A percentile compares a stretch with the other conserved stretches of the same genome.
phyloP scores from a whole-genome alignment of 2,113 vertebrate species.

The Aspiorhynchus laticeps region DNA sequence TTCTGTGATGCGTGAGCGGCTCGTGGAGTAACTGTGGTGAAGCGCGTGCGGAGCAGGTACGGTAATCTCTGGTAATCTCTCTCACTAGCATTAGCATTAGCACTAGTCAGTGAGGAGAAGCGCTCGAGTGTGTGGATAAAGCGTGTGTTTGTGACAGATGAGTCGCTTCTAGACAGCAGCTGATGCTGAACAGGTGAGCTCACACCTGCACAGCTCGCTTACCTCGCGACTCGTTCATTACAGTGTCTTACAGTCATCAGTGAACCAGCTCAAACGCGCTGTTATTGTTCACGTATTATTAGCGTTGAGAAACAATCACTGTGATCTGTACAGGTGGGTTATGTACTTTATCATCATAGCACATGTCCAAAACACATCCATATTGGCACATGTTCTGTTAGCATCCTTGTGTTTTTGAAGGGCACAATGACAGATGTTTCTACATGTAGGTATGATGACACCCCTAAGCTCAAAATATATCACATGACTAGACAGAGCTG shows the following conservation, averaged over 20 bases:
- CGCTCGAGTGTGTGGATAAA: background rate
- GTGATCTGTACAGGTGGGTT: no score
- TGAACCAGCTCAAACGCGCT: no score
- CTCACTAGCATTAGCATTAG: background rate
- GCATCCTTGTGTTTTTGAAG: background rate
- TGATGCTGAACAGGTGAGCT: background rate
- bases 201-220: no score
- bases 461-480: no score
- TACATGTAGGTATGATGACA: no score
- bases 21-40: conserved; percentile 25
- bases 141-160: background rate
- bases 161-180: background rate
- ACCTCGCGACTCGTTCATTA: no score
- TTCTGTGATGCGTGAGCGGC: conserved; percentile 56
- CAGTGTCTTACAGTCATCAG: no score
- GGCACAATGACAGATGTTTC: no score
- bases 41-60: conserved; percentile 63
- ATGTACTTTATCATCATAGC: background rate
- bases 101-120: background rate
- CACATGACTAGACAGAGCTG: no score
- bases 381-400: background rate
- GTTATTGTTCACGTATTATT: background rate
- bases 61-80: conserved; percentile 70
- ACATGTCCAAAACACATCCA: background rate
- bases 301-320: background rate